Base-by-base conservation (phyloP, 2,797 vertebrate species). In the Dermochelys coriacea region DNA sequence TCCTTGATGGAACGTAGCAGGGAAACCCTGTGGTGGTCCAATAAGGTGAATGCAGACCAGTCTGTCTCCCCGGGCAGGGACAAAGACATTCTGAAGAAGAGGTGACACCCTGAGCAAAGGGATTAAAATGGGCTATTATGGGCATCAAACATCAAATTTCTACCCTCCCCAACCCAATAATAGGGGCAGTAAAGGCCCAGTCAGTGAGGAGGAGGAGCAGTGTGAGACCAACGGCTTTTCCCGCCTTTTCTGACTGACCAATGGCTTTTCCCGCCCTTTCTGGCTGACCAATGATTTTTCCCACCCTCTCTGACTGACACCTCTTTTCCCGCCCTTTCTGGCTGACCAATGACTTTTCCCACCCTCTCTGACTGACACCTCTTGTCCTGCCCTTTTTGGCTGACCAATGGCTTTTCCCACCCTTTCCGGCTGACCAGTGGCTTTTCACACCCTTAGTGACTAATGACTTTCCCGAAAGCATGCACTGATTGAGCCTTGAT, bases 141-240 rank as follows among this genome's bases (percentile, higher is more conserved):
- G 0, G 0, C 37, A 25, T 55, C 85, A 21, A 45, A 15, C 0
- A 1, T 79, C 37, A 78, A 87, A n/a, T 19, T 64, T 34, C 23
- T 12, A 6, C 16, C 2, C 59, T 2, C 15, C 19, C 50, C 93
- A 18, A 27, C 77, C 37, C 83, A 85, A 51, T 19, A 25, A 5
- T 1, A 11, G 19, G 5, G 1, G 4, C 15, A 49, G n/a, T n/a
- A 71, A 19, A n/a, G 64, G n/a, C 19, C 64, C 64, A 23, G 6
- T 12, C 5, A 8, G 45, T 8, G 29, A 86, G 14, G 79, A 91
- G 86, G 83, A 47, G 15, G 74, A 37, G 34, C 19, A 16, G n/a
- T 18, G 2, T 8, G 54, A 45, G 86, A 10, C 41, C 4, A 74
- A 37, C 3, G 6, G 41, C 37, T 68, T 64, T 51, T 82, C 77